phyloP scores from a whole-genome alignment of 2,888 invertebrate genomes.

The Pristionchus fissidentatus region DNA sequence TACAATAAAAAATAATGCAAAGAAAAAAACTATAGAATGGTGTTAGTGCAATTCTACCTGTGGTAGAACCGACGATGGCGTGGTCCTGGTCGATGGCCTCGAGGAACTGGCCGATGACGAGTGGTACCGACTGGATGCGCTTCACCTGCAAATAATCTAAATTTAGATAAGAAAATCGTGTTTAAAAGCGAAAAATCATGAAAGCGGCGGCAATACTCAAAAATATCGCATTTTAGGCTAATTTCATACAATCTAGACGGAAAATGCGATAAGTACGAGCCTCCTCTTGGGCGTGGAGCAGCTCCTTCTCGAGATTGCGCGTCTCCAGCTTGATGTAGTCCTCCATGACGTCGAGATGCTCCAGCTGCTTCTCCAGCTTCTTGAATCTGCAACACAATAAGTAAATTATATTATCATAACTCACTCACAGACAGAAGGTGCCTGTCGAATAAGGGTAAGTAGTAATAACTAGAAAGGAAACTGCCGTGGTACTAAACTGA shows the following conservation, averaged over 20 bases:
- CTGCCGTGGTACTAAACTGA: too few species aligned
- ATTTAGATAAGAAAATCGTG: neutral
- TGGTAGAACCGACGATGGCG: constrained; percentile 98
- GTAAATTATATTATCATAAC: too few species aligned
- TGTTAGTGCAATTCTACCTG: constrained; percentile 80
- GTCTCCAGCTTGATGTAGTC: constrained; percentile 99
- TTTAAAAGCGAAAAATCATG: neutral
- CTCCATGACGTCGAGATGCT: constrained; percentile 97
- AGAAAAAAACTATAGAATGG: neutral
- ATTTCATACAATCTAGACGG: neutral
- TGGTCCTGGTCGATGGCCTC: constrained; percentile 99
- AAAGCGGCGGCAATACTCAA: neutral
- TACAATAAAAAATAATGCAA: neutral
- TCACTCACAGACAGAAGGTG: too few species aligned
- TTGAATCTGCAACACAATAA: constrained; percentile 76
- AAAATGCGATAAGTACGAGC: constrained; percentile 79
- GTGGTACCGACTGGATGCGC: constrained; percentile 96
- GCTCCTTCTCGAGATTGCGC: constrained; percentile 97
- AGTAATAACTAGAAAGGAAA: neutral
- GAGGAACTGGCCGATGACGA: constrained; percentile 98
- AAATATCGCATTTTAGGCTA: neutral
- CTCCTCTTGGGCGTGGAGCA: constrained; percentile 92
- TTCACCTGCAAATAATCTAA: constrained; percentile 83
- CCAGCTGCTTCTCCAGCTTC: constrained; percentile 95
- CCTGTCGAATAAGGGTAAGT: neutral